Evolutionary conservation across 2,113 vertebrate genomes (phyloP).

Genomic region (Equus quagga): DNA sequence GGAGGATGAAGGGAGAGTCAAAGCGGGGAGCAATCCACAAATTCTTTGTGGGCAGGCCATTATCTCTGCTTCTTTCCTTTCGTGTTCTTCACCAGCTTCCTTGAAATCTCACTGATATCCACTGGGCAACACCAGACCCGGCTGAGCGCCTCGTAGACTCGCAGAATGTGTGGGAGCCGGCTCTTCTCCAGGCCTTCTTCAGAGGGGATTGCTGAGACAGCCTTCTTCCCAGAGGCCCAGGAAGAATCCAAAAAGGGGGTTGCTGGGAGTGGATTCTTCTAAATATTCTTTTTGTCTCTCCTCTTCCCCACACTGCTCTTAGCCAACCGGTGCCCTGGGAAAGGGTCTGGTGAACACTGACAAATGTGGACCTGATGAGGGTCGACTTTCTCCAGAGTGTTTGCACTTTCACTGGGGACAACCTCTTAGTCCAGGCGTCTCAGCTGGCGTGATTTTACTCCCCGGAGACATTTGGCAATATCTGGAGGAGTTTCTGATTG

Average conservation of each 20-base stretch:
- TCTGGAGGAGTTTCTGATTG: not conserved
- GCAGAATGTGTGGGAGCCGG: not conserved
- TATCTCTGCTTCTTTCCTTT: not conserved
- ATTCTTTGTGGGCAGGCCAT: not conserved
- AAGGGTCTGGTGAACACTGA: not conserved
- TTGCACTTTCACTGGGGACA: not conserved
- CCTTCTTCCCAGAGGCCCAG: not conserved
- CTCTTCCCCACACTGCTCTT: not conserved
- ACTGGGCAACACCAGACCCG: not conserved
- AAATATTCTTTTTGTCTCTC: not conserved
- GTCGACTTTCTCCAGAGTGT: not conserved
- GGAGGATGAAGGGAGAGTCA: not conserved
- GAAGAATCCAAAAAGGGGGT: not conserved
- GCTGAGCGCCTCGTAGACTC: not conserved
- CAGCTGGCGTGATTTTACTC: not conserved
- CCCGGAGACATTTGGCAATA: not conserved
- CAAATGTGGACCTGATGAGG: not conserved
- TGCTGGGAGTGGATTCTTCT: not conserved
- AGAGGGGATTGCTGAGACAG: not conserved
- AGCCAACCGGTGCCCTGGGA: not conserved
- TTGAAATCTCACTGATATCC: not conserved
- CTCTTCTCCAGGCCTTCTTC: not conserved
- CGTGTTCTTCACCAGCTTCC: not conserved
- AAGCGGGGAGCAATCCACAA: not conserved
- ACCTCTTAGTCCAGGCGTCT: not conserved